Conservation (phyloP, 2,113 vertebrate genomes). For the Clarias macrocephalus region DNA sequence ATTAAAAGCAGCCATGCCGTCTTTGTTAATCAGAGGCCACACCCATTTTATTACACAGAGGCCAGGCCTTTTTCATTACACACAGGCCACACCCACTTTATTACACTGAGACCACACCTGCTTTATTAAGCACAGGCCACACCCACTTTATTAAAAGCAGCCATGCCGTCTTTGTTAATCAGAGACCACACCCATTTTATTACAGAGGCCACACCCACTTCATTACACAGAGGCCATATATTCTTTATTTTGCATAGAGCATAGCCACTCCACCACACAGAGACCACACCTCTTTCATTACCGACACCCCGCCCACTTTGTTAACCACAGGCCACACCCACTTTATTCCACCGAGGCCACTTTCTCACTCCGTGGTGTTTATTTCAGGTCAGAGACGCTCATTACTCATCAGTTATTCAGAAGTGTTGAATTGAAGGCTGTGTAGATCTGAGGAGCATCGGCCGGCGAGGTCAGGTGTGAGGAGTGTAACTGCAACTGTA, state of each 20-base stretch:
- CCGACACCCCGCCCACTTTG: no score
- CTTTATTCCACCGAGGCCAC: not conserved
- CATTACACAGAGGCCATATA: no score
- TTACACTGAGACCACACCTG: not conserved
- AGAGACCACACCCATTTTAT: not conserved
- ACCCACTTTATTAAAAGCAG: not conserved
- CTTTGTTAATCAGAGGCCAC: not conserved
- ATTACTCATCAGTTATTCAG: conserved; percentile 49
- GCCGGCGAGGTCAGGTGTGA: not conserved
- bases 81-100: not conserved
- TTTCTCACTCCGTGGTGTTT: conserved; percentile 34
- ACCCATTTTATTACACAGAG: not conserved
- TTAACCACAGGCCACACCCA: not conserved
- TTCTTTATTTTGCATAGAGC: not conserved
- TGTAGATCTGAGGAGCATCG: conserved; percentile 37
- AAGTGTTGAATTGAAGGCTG: conserved; percentile 45
- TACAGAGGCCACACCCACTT: not conserved
- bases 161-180: not conserved
- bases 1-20: not conserved
- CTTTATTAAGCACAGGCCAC: not conserved
- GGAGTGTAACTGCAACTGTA: not conserved
- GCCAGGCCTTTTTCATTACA: not conserved
- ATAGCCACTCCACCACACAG: not conserved
- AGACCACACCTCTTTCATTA: not conserved
- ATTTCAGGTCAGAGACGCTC: conserved; percentile 34